Percentiles rank a stretch among this genome's conserved stretches.
phyloP scores from a whole-genome alignment of 2,888 invertebrate species.

The Leptopilina syphax region DNA sequence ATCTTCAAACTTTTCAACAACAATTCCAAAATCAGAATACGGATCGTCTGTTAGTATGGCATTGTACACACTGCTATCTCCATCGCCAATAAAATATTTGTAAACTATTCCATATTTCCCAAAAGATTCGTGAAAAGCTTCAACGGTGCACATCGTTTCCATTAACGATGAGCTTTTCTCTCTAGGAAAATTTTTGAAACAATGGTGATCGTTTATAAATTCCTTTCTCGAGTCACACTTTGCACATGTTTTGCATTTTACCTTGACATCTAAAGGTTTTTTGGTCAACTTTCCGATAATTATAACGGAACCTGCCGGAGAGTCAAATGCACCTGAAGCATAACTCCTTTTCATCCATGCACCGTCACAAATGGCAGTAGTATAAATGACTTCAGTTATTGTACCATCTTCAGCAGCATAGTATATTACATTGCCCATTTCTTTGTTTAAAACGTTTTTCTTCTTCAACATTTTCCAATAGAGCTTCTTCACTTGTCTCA shows the following conservation, averaged over 20 bases:
- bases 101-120: not conserved
- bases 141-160: not conserved
- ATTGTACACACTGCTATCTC: too few relatives aligned
- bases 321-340: not conserved
- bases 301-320: not conserved
- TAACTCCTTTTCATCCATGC: not conserved
- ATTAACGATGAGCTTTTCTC: not conserved
- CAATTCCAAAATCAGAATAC: too few relatives aligned
- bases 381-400: too few relatives aligned
- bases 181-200: not conserved
- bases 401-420: too few relatives aligned
- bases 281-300: not conserved
- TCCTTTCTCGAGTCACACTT: too few relatives aligned
- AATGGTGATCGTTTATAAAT: not conserved
- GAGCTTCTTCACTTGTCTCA: too few relatives aligned
- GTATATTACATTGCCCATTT: too few relatives aligned
- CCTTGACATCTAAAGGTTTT: not conserved
- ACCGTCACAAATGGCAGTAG: too few relatives aligned
- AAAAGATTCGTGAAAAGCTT: not conserved
- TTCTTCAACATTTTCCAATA: too few relatives aligned
- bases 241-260: not conserved
- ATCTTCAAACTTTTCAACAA: too few relatives aligned
- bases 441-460: too few relatives aligned
- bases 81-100: not conserved
- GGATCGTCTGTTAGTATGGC: not conserved